A percentile compares a stretch with the other conserved stretches of the same genome.
Evolutionary conservation across 2,113 vertebrate species (phyloP).

Genomic region (Scomber scombrus): DNA sequence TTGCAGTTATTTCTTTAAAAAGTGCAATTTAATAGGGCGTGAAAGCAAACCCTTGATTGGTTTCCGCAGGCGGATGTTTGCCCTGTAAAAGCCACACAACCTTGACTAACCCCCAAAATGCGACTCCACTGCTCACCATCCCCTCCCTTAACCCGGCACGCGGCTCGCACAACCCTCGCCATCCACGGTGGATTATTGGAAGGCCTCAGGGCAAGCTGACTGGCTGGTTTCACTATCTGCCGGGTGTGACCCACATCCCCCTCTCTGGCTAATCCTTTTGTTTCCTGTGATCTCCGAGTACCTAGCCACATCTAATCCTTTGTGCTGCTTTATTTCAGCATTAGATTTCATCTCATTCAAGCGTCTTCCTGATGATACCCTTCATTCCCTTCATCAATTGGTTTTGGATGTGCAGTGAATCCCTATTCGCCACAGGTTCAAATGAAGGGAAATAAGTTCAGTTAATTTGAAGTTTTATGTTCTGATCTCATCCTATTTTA

Average conservation of each 20-base stretch:
- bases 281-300: slow-evolving; percentile 74
- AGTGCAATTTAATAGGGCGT: slow-evolving; percentile 9
- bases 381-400: slow-evolving; percentile 55
- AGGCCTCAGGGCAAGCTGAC: slow-evolving; percentile 54
- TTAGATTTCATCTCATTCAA: slow-evolving; percentile 65
- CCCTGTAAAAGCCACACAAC: slow-evolving; percentile 20
- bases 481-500: slow-evolving; percentile 12
- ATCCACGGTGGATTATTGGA: slow-evolving; percentile 60
- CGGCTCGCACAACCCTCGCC: slow-evolving; percentile 23
- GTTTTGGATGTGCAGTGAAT: slow-evolving; percentile 29
- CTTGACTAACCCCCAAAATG: slow-evolving; percentile 24
- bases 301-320: slow-evolving; percentile 78
- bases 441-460: slow-evolving; percentile 7
- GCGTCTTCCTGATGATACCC: slow-evolving; percentile 45
- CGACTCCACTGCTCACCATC: slow-evolving; percentile 32
- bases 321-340: slow-evolving; percentile 68
- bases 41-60: slow-evolving; percentile 7
- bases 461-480: slow-evolving; percentile 5
- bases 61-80: slow-evolving; percentile 24
- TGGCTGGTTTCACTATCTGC: slow-evolving; percentile 72
- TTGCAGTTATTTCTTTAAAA: not conserved
- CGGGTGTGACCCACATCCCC: slow-evolving; percentile 80
- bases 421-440: slow-evolving; percentile 22
- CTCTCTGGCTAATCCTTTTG: slow-evolving; percentile 79
- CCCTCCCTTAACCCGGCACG: not conserved